Evolutionary conservation across 2,797 vertebrate genomes (phyloP).

Genomic region (Melanotaenia parkinsoni): DNA sequence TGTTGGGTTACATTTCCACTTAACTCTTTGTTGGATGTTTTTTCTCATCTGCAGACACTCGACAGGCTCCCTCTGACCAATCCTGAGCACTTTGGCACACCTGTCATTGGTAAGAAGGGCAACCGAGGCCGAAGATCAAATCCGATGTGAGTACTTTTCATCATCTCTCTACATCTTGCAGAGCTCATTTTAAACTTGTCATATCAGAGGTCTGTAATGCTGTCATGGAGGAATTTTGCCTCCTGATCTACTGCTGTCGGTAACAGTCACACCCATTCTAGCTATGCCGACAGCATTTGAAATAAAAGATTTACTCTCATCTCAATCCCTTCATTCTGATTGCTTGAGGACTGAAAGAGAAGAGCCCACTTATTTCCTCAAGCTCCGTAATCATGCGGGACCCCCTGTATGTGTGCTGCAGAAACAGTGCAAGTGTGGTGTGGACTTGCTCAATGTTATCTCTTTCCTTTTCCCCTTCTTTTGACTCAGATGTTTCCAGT

Average conservation of each 20-base stretch:
- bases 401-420: conserved; percentile 19
- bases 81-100: conserved; percentile 88
- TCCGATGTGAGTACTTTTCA: conserved; percentile 73
- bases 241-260: conserved; percentile 30
- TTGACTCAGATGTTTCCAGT: conserved; percentile 51
- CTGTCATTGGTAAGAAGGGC: conserved; percentile 87
- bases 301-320: conserved; percentile 63
- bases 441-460: conserved; percentile 30
- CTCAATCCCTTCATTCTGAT: conserved; percentile 45
- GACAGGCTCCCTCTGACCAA: conserved; percentile 87
- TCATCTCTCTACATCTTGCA: background rate
- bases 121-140: conserved; percentile 85
- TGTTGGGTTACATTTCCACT: conserved; percentile 26
- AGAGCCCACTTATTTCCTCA: conserved; percentile 41
- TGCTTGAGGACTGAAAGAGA: conserved; percentile 44
- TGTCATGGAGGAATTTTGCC: conserved; percentile 25
- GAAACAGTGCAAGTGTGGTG: conserved; percentile 10
- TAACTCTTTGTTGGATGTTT: conserved; percentile 16
- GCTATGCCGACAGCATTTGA: conserved; percentile 45
- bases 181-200: conserved; percentile 27
- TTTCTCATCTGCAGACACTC: conserved; percentile 77
- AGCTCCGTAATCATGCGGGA: conserved; percentile 50
- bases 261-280: conserved; percentile 30
- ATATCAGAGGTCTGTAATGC: conserved; percentile 20
- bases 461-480: conserved; percentile 3